Base-by-base conservation (phyloP, 2,113 vertebrate genomes). In the Helogale parvula region DNA sequence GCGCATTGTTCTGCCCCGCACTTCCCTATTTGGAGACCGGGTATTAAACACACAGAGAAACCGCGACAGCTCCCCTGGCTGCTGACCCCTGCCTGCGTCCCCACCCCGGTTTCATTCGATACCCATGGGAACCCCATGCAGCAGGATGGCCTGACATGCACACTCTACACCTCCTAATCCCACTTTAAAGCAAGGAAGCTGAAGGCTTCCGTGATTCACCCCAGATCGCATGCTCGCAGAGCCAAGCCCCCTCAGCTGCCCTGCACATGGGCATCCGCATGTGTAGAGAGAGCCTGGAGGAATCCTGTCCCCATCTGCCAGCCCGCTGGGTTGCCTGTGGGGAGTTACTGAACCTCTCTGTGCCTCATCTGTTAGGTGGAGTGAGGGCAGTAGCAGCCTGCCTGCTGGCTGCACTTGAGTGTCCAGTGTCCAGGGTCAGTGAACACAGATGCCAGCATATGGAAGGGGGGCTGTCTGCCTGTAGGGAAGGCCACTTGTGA, bases 61-160 rank as follows among this genome's bases (percentile, higher is more conserved):
- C 15, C 83, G 69, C 65, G 72, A 27, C 94, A 60, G 88, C 31
- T 14, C 41, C 2, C 12, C 50, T 50, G 0, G 31, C 81, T 9
- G 3, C 88, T 50, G 11, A 38, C 69, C 65, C 71, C 52, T n/a
- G 14, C 25, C 3, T 21, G 2, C 2, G 33, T 63, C 88, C 94
- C 72, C 69, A 54, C 33, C 76, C 91, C 13, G 10, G 0, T 7
- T 88, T 86, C 95, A 96, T 50, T 29, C 3, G 87, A 96, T 90
- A 87, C 52, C 83, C 92, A 25, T 94, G 97, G 94, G 96, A 97
- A 90, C 21, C 13, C 33, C 27, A 9, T 3, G 11, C 7, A 35
- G n/a, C 35, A 41, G 68, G 52, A 8, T 4, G 7, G 21, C 65
- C 71, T 5, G 57, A 52, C 11, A 11, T 14, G 7, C 57, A 23